phyloP scores from a whole-genome alignment of 2,113 vertebrate genomes.

The Microtus ochrogaster region DNA sequence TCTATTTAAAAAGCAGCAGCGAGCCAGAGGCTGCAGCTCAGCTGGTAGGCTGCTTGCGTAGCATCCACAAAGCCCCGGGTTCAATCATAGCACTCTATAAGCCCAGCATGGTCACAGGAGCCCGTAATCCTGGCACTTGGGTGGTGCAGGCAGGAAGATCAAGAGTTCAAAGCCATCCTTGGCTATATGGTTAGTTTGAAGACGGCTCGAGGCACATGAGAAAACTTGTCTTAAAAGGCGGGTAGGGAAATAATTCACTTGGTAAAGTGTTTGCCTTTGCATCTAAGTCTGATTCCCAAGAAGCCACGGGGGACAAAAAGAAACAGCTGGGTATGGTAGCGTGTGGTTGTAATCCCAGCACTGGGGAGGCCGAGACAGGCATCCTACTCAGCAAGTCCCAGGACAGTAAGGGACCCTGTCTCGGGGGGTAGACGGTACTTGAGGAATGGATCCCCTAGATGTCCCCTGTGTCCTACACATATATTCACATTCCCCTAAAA shows the following conservation, averaged over 20 bases:
- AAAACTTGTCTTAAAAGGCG: not conserved
- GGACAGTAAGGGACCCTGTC: not conserved
- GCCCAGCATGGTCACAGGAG: not conserved
- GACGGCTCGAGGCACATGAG: not conserved
- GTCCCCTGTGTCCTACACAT: not conserved
- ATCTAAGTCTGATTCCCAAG: not conserved
- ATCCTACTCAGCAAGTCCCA: not conserved
- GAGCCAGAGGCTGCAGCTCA: not conserved
- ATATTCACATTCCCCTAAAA: not conserved
- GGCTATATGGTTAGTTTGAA: not conserved
- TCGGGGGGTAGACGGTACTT: not conserved
- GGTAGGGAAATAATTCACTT: too few species aligned
- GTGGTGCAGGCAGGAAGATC: not conserved
- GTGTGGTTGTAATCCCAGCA: not conserved
- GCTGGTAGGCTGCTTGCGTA: not conserved
- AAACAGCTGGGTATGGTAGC: not conserved
- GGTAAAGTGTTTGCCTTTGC: not conserved
- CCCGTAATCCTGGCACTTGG: not conserved
- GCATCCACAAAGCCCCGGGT: not conserved
- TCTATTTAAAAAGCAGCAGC: slow-evolving; percentile 36
- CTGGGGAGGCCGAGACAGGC: not conserved
- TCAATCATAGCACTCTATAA: not conserved
- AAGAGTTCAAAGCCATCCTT: not conserved
- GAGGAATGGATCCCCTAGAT: not conserved
- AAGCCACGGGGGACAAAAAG: not conserved